Conservation (phyloP, 2,113 vertebrate genomes). For the Struthio camelus region DNA sequence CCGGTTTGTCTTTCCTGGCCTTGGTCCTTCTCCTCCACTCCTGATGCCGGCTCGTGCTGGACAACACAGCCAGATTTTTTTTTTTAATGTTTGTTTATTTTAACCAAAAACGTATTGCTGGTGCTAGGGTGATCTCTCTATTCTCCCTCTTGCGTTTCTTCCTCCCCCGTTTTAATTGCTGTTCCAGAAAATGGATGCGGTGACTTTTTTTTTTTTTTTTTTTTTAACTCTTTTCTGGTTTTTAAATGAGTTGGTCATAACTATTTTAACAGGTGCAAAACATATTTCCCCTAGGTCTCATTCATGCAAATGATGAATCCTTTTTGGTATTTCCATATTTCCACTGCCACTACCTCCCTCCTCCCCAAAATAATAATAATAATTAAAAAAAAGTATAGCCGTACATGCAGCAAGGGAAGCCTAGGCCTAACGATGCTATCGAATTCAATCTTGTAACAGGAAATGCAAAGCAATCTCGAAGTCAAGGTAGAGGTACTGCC, state of each 20-base stretch:
- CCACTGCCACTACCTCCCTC: background rate
- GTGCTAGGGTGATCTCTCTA: background rate
- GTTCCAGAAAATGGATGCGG: background rate
- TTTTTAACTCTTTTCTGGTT: background rate
- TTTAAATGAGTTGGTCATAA: background rate
- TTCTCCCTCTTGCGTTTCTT: background rate
- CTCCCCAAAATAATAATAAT: background rate
- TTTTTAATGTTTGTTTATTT: background rate
- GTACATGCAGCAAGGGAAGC: accelerated
- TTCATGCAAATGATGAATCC: background rate
- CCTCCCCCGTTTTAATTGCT: background rate
- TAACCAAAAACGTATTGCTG: accelerated
- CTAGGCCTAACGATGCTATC: background rate
- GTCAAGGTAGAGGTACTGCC: background rate
- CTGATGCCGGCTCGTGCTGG: background rate
- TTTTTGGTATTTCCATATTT: background rate
- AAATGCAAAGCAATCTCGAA: background rate
- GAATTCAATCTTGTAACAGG: background rate
- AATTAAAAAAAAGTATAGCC: background rate
- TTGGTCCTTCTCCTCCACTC: background rate
- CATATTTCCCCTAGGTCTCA: background rate
- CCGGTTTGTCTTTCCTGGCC: background rate
- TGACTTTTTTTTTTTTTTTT: background rate
- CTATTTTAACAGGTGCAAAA: background rate
- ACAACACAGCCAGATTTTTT: background rate